Conservation (phyloP, 2,113 vertebrate species). For the Prietella phreatophila region DNA sequence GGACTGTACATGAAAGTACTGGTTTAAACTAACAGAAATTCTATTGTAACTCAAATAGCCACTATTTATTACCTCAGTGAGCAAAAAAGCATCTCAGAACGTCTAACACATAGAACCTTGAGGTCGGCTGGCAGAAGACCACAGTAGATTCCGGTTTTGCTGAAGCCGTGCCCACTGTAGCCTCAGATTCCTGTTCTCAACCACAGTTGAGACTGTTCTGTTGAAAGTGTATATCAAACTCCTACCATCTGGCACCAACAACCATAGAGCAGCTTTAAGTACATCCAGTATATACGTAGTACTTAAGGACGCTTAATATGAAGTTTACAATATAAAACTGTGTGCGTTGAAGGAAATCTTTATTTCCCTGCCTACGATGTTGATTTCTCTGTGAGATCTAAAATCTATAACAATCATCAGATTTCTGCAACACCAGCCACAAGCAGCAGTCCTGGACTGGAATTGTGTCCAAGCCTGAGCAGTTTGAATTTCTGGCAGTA, state of each 20-base stretch:
- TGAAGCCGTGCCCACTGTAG: background rate
- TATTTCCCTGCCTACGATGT: background rate
- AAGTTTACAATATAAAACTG: background rate
- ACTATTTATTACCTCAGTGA: background rate
- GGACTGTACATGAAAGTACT: too few relatives aligned
- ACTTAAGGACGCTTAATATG: background rate
- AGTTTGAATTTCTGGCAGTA: slow-evolving; percentile 41
- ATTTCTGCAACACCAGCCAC: slow-evolving; percentile 5
- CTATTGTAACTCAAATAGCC: background rate
- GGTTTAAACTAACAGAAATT: background rate
- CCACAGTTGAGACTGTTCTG: background rate
- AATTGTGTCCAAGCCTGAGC: background rate
- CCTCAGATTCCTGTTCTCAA: background rate
- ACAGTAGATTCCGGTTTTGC: background rate
- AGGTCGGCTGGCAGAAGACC: background rate
- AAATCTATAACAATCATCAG: slow-evolving; percentile 8
- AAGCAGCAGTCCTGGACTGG: background rate
- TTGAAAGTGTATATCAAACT: background rate
- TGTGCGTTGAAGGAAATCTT: background rate
- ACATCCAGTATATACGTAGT: background rate
- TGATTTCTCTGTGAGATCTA: slow-evolving; percentile 12
- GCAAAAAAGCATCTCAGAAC: background rate
- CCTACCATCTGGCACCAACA: background rate
- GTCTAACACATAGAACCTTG: background rate
- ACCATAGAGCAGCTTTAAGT: background rate